Evolutionary conservation across 2,113 vertebrate genomes (phyloP), one percentile per base, ranked within the genome.

Genomic region (Tympanuchus pallidicinctus): DNA sequence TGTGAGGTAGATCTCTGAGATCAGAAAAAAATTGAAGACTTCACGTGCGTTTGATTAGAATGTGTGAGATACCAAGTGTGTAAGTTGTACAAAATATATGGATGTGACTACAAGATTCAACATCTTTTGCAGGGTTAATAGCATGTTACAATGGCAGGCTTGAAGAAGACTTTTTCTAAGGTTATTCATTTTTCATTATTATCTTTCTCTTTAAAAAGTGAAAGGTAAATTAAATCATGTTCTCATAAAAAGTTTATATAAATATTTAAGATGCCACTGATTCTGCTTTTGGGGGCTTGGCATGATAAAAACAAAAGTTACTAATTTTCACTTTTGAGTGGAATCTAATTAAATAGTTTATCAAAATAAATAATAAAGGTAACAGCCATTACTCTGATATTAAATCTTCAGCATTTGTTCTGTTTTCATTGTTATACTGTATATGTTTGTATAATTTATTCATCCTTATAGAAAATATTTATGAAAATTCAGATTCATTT

Each of bases 241-340:
- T 86, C 36, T 80, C 71, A 20, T 4, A 47, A 40, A 61, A 75
- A 69, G 4, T 40, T 61, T 43, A 32, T 25, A 61, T 61, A 60
- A 88, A 61, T 36, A 3, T 61, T 94, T 75, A 76, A 79, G n/a
- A 65, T 63, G 11, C 24, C 72, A 76, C 10, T 71, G 7, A 61
- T 64, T 30, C 40, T 87, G 21, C 32, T 72, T 84, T 75, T 56
- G 72, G 25, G 4, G 36, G 45, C 82, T 75, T 69, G n/a, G 10
- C 25, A 69, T 42, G 34, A 59, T 78, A 67, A 75, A 36, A 91
- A 93, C 20, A 79, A 65, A 86, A 65, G 70, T 54, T 79, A 8
- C 48, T 76, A 64, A 81, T 74, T 70, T 25, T 48, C 57, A 77
- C 42, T 81, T 82, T 38, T 57, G 17, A 89, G 72, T 7, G 42